phyloP scores from a whole-genome alignment of 2,888 invertebrate species.

The Azorinus chamasolen region DNA sequence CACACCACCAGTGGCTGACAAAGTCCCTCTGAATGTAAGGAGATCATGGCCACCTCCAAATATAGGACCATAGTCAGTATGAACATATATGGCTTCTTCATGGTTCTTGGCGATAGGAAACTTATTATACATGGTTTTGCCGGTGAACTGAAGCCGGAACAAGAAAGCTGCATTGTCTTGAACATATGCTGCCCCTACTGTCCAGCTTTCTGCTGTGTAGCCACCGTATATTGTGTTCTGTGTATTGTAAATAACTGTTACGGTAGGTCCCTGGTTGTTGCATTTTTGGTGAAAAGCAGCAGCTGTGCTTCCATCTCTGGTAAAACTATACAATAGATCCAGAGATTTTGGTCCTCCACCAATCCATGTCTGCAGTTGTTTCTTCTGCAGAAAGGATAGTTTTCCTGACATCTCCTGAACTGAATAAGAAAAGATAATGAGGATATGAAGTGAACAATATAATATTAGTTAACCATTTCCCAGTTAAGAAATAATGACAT shows the following conservation, averaged over 20 bases:
- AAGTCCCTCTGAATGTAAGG: conserved; percentile 30
- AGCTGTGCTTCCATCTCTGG: conserved; percentile 62
- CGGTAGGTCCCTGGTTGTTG: conserved; percentile 67
- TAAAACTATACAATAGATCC: too few relatives aligned
- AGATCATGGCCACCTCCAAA: conserved; percentile 56
- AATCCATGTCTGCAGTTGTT: too few relatives aligned
- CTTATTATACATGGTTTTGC: conserved; percentile 23
- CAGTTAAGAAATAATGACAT: too few relatives aligned
- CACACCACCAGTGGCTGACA: not conserved
- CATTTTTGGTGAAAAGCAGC: conserved; percentile 64
- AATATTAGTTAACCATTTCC: too few relatives aligned
- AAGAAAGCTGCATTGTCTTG: conserved; percentile 60
- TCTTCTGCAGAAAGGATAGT: too few relatives aligned
- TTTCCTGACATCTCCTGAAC: too few relatives aligned
- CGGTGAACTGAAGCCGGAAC: conserved; percentile 52
- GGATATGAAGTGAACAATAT: too few relatives aligned
- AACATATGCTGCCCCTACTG: conserved; percentile 12
- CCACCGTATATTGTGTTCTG: conserved; percentile 65
- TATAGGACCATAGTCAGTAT: conserved; percentile 35
- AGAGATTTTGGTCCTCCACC: too few relatives aligned
- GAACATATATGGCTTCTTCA: conserved; percentile 15
- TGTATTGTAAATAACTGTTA: conserved; percentile 63
- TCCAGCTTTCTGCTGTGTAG: conserved; percentile 60
- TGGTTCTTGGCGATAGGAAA: conserved; percentile 38
- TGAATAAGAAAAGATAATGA: too few relatives aligned